Base-by-base conservation (phyloP, 2,797 vertebrate genomes). In the Phalloptychus januarius region DNA sequence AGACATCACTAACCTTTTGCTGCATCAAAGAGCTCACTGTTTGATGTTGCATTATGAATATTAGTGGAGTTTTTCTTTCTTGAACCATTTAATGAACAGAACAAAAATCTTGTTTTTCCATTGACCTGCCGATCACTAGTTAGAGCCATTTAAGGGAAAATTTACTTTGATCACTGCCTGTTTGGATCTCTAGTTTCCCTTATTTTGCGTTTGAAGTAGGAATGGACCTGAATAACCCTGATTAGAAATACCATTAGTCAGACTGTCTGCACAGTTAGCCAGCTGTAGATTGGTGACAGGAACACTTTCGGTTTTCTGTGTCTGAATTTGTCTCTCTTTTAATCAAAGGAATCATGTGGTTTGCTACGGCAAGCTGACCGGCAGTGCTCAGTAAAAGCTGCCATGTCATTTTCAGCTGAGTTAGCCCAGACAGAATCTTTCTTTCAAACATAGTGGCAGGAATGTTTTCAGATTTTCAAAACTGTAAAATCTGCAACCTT, bases 11-110 rank as follows among this genome's bases (percentile, higher is more conserved):
- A 42, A 44, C 67, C 67, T 70, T 44, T 70, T 1, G 42, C 67
- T 70, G 38, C 40, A 1, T 70, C 67, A 70, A 42, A 70, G 67
- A 70, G 1, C 25, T n/a, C 15, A 1, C 40, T 70, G 67, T 44
- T 70, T 70, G 67, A 70, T 70, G 67, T 44, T 42, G 67, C 67
- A 28, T 70, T 28, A 44, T 3, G 67, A 42, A 44, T 70, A 44
- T 16, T 44, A 44, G 40, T 7, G 40, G 40, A 3, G 25, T 12
- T 42, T 69, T 69, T 15, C 11, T 28, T 20, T 44, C 28, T 70
- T 3, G 1, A 70, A 15, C 3, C 67, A 44, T 70, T 70, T 44
- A 70, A 44, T 70, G 67, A 70, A 28, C 40, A 70, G 67, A 70
- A 44, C 40, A 28, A 28, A 44, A 70, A n/a, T 70, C 11, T 36